phyloP scores from a whole-genome alignment of 2,113 vertebrate species.

The Oceanites oceanicus region DNA sequence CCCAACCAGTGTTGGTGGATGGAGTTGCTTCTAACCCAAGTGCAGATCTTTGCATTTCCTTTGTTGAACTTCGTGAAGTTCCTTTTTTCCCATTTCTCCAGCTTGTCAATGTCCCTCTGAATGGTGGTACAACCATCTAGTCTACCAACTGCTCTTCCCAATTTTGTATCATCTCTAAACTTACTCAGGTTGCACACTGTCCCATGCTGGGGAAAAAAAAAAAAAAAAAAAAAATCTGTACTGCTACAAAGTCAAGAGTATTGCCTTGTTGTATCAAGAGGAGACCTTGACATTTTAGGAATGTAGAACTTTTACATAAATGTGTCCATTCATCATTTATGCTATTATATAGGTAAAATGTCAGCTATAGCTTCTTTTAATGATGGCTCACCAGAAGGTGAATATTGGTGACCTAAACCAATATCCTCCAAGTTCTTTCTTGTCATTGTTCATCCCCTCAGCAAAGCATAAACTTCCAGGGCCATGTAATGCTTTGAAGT shows the following conservation, averaged over 20 bases:
- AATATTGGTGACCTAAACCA: not conserved
- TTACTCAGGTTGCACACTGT: not conserved
- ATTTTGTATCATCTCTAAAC: not conserved
- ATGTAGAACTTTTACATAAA: not conserved
- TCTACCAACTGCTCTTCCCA: not conserved
- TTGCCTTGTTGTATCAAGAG: not conserved
- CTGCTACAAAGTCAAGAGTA: not conserved
- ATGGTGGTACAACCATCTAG: not conserved
- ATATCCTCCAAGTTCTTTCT: not conserved
- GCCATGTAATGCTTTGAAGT: not conserved
- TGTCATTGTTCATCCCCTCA: not conserved
- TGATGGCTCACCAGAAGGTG: not conserved
- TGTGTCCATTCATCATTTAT: not conserved
- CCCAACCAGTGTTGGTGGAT: not conserved
- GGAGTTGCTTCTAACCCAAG: not conserved
- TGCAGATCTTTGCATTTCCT: not conserved
- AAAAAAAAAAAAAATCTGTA: not conserved
- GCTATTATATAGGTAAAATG: not conserved
- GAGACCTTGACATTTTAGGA: not conserved
- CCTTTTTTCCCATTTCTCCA: not conserved
- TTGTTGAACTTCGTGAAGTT: not conserved
- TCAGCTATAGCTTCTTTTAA: not conserved
- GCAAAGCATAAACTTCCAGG: not conserved
- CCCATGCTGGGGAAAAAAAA: not conserved
- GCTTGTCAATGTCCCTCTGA: not conserved